Conservation (phyloP, 2,888 invertebrate genomes). For the Galerucella nymphaeae region DNA sequence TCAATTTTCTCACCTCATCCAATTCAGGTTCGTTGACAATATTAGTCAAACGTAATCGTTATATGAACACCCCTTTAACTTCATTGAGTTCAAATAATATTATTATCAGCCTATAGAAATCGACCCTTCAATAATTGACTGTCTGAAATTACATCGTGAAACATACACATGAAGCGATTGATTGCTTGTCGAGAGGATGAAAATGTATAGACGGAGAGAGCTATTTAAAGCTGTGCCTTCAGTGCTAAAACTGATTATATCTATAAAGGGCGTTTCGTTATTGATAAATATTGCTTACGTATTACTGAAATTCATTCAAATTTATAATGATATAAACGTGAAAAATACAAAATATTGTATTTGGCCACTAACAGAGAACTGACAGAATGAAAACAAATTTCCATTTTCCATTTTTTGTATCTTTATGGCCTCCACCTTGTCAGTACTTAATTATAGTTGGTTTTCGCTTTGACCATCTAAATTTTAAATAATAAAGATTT, state of each 20-base stretch:
- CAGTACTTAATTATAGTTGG: too few species aligned
- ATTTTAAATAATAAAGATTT: too few species aligned
- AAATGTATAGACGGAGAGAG: not conserved
- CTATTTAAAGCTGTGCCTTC: slow-evolving; percentile 5
- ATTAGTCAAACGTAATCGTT: too few species aligned
- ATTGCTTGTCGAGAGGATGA: not conserved
- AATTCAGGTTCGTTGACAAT: too few species aligned
- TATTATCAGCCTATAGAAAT: not conserved
- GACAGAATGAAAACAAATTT: too few species aligned
- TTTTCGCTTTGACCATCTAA: too few species aligned
- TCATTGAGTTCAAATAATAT: too few species aligned
- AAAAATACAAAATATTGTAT: not conserved
- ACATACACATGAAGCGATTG: slow-evolving; percentile 10
- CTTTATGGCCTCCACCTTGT: too few species aligned
- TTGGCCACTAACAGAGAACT: too few species aligned
- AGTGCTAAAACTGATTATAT: not conserved
- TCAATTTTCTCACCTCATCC: too few species aligned
- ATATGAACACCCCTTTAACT: too few species aligned
- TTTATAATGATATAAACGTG: not conserved
- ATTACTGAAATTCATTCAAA: not conserved
- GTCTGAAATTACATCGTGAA: slow-evolving; percentile 15
- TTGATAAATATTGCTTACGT: not conserved
- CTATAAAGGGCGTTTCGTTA: not conserved
- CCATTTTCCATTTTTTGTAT: too few species aligned
- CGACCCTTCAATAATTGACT: slow-evolving; percentile 2